Evolutionary conservation across 2,888 invertebrate species (phyloP), one percentile per base, ranked within the genome.

Genomic region (Leucophora obtusa): DNA sequence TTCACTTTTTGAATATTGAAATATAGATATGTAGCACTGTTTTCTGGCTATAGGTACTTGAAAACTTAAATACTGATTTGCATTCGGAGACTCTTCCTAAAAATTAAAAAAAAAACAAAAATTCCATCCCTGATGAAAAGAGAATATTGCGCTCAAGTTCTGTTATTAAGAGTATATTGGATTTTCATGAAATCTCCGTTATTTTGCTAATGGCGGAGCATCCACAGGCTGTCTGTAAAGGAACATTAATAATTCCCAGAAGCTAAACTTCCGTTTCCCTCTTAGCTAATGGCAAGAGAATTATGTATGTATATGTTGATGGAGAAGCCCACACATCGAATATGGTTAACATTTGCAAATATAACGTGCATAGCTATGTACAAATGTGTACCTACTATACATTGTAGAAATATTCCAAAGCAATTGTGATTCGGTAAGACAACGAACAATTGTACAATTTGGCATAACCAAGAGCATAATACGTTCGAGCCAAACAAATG

Each of bases 231-330:
- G 50, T 28, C 43, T 66, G 51, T 35, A 56, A 28, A 59, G 43
- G 17, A 59, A 60, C 51, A 66, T 70, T 66, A 65, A 72, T 69
- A 73, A 58, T 77, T 81, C 77, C 81, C 73, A 77, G 73, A 81
- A 81, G 81, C 73, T 14, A 65, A 77, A 81, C 73, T 74, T 81
- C 77, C 70, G 73, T 77, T 60, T 81, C 65, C 70, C 69, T 77
- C 65, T 70, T 70, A 54, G 70, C 73, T 71, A 24, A 14, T 56
- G 51, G 70, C 77, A 59, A 73, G 65, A 77, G 77, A 77, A 53
- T 59, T 59, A 54, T 5, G 6, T 35, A 28, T 59, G 11, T 51
- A 28, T 62, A 54, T 33, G 50, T 58, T 5, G 11, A 56, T 4
- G n/a, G 28, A 28, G n/a, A 56, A n/a, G n/a, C 21, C 43, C 15